Base-by-base conservation (phyloP, 2,113 vertebrate genomes). In the Taurulus bubalis region DNA sequence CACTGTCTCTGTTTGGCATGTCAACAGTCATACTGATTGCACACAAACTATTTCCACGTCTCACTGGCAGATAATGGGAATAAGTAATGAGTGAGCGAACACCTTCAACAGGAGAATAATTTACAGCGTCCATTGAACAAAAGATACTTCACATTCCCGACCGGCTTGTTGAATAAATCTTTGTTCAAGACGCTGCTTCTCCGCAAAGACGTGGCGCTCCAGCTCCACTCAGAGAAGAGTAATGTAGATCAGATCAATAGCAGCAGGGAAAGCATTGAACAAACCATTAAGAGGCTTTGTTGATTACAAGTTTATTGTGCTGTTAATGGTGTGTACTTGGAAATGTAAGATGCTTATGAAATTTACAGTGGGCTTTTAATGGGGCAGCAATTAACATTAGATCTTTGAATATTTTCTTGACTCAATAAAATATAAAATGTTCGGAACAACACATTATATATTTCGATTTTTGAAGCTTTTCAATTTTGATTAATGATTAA, bases 71-170 rank as follows among this genome's bases (percentile, higher is more conserved):
- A 68, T 73, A 80, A 82, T 53, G 6, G 34, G 56, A 80, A 75
- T 74, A 70, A 78, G 59, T 22, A 69, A 49, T 8, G 2, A 59
- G 67, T 36, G 24, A 56, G 24, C 55, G 64, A 85, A 69, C 85
- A 67, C 65, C 71, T 80, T 84, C 62, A 30, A 6, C 26, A 1
- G 73, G 81, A 69, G 85, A 92, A 93, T 92, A 2, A 90, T 92
- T 91, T 80, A 90, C 88, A 86, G 72, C 70, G 47, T n/a, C 26
- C 12, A 47, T 24, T 71, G n/a, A 84, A 63, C 24, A 67, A 86
- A 55, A 85, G 63, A 84, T 77, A 73, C 47, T 86, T 75, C 85
- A 92, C 79, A 90, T 90, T 93, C 90, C 83, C 84, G 84, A 88
- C 63, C 7, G 36, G 55, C 79, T 84, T 59, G 77, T 86, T 73